These are phyloP conservation scores for Thera britannica DNA, from an alignment of 2,888 invertebrate genomes.

Conservation along the genomic window DNA sequence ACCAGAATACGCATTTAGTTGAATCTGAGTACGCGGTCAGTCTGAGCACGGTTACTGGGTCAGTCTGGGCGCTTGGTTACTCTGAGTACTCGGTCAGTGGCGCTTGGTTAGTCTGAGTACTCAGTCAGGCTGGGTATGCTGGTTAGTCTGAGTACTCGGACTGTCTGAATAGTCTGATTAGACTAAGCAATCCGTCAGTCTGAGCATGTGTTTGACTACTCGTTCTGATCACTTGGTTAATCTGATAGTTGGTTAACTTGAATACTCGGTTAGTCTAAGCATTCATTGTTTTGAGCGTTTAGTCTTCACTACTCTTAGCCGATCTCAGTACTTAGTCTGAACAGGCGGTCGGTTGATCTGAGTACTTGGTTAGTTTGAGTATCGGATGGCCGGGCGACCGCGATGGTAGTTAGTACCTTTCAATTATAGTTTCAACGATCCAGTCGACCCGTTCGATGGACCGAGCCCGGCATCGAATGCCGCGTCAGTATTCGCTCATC, in stretches of 20 bases:
- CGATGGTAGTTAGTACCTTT: conserved; percentile 65
- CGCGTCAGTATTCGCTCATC: conserved; percentile 55
- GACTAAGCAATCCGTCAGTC: neutral
- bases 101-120: neutral
- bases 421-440: conserved; percentile 68
- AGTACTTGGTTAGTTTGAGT: neutral
- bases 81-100: conserved; percentile 4
- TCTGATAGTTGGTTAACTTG: neutral
- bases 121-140: neutral
- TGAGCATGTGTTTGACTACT: neutral
- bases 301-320: neutral
- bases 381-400: conserved; percentile 11
- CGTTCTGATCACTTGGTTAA: neutral
- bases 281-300: neutral
- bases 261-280: conserved; percentile 1
- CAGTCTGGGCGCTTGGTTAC: neutral
- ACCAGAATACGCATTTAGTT: conserved; percentile 50
- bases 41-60: neutral
- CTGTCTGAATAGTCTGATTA: conserved; percentile 38
- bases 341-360: neutral
- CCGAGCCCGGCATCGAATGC: conserved; percentile 73
- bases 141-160: neutral
- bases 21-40: conserved; percentile 45
- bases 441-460: conserved; percentile 68
- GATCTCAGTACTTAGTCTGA: neutral